These are phyloP conservation scores for Salvator merianae DNA, from an alignment of 2,113 vertebrate species.

Conservation along the genomic window DNA sequence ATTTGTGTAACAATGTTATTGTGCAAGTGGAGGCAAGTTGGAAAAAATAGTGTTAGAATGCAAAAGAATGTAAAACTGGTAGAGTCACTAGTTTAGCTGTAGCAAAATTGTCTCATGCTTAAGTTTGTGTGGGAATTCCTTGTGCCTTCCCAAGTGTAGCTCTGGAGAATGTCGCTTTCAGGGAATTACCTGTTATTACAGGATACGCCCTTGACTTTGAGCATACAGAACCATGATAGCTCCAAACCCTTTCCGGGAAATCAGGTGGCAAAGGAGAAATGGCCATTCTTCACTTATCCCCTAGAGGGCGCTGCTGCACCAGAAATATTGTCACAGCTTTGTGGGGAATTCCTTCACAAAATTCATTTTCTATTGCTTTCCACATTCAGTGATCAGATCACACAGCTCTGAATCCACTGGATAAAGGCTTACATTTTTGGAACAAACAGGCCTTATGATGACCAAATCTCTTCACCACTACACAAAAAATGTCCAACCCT, in stretches of 20 bases:
- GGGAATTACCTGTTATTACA: background rate
- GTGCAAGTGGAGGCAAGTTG: background rate
- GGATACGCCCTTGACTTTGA: background rate
- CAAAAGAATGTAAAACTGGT: too few relatives aligned
- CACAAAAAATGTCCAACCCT: too few relatives aligned
- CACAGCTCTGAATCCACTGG: too few relatives aligned
- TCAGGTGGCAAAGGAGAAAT: background rate
- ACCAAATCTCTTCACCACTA: too few relatives aligned
- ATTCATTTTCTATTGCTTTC: too few relatives aligned
- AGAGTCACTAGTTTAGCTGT: background rate
- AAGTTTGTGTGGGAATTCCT: too few relatives aligned
- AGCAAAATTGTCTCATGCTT: background rate
- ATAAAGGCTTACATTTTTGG: too few relatives aligned
- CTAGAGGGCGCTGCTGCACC: background rate
- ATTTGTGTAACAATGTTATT: background rate
- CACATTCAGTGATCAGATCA: too few relatives aligned
- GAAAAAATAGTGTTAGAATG: background rate
- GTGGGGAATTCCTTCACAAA: too few relatives aligned
- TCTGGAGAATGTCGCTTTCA: fast-evolving
- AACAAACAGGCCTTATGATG: background rate
- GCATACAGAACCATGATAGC: too few relatives aligned
- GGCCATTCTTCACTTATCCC: background rate
- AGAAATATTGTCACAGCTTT: too few relatives aligned
- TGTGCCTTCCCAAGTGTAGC: too few relatives aligned
- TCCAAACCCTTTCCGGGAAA: constrained; percentile 18